phyloP scores from a whole-genome alignment of 35 echinoderm and acorn worm genomes.

The Chiridota heheva region DNA sequence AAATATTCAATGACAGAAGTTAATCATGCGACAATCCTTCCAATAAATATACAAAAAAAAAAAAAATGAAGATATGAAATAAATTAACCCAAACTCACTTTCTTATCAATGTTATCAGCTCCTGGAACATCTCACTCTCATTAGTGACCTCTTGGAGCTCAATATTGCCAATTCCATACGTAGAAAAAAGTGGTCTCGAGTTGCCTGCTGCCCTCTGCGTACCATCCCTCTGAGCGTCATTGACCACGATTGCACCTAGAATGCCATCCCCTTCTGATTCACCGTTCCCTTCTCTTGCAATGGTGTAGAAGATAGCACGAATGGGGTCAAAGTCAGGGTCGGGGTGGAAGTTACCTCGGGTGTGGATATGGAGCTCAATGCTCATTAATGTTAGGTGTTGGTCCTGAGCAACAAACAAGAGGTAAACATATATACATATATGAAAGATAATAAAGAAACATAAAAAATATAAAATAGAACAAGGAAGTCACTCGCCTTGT shows the following conservation, averaged over 20 bases:
- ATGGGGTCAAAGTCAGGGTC: conserved; percentile 94
- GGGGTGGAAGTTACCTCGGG: conserved; percentile 59
- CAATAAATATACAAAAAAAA: no score
- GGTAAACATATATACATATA: not conserved
- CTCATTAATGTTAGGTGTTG: conserved; percentile 91
- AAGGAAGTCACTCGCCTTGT: no score
- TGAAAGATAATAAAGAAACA: conserved; percentile 19
- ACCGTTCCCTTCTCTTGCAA: conserved; percentile 31
- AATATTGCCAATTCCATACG: conserved; percentile 58
- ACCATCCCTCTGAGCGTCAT: conserved; percentile 32
- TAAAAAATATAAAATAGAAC: no score
- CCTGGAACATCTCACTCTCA: conserved; percentile 73
- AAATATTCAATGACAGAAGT: no score
- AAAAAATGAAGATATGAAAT: not conserved
- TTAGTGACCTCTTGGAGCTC: conserved; percentile 49
- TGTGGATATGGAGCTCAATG: conserved; percentile 75
- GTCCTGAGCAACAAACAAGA: conserved; percentile 24
- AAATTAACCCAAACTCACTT: conserved; percentile 51
- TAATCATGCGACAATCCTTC: no score
- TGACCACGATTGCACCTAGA: conserved; percentile 55
- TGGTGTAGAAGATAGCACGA: conserved; percentile 76
- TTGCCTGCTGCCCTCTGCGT: not conserved
- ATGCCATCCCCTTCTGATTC: conserved; percentile 24
- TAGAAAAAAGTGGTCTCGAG: conserved; percentile 31
- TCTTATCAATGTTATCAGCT: conserved; percentile 65